Conservation (phyloP, 2,113 vertebrate genomes). For the Sinocyclocheilus maitianheensis region DNA sequence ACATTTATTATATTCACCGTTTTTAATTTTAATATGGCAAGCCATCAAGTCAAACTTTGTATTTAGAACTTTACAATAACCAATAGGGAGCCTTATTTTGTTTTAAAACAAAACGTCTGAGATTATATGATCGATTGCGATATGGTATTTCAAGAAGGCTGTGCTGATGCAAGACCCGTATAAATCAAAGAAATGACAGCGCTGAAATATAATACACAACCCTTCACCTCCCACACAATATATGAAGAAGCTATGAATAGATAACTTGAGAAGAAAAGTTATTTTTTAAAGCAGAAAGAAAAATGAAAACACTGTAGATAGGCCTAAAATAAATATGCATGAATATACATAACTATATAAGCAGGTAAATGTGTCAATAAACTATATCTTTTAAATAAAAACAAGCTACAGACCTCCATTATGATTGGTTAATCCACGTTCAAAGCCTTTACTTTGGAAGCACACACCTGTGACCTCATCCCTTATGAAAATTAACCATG, state of each 20-base stretch:
- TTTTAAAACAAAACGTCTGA: not conserved
- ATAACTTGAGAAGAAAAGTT: not conserved
- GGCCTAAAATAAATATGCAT: not conserved
- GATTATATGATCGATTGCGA: not conserved
- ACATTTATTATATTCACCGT: constrained; percentile 33
- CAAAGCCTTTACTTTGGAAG: too few relatives aligned
- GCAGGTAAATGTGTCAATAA: too few relatives aligned
- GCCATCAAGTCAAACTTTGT: constrained; percentile 27
- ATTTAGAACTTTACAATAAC: constrained; percentile 26
- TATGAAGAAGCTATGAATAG: constrained; percentile 11
- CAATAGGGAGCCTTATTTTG: constrained; percentile 1
- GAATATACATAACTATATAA: too few relatives aligned
- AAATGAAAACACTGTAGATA: not conserved
- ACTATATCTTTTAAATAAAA: too few relatives aligned
- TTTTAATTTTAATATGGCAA: constrained; percentile 17
- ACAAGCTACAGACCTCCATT: too few relatives aligned
- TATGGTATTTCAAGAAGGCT: not conserved
- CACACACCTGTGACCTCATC: too few relatives aligned
- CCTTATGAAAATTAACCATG: too few relatives aligned
- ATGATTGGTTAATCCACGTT: too few relatives aligned
- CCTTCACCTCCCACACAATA: not conserved
- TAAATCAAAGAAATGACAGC: constrained; percentile 15
- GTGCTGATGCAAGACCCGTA: not conserved
- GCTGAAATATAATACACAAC: not conserved
- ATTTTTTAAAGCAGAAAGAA: not conserved